Base-by-base conservation (phyloP, 2,113 vertebrate genomes). In the Sarotherodon lohbergeri region DNA sequence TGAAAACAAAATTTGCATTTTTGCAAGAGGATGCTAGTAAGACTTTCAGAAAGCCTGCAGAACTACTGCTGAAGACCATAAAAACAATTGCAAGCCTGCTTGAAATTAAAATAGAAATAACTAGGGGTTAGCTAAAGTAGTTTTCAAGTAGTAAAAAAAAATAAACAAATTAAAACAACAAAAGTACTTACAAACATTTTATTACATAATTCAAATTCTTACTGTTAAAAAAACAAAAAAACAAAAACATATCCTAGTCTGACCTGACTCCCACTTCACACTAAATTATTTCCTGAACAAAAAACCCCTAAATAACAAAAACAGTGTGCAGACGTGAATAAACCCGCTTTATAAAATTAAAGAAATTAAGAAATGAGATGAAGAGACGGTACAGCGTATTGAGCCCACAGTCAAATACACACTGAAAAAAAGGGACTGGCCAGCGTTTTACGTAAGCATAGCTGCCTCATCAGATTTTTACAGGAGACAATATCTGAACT, bases 121-220 rank as follows among this genome's bases (percentile, higher is more conserved):
- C 22, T 56, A 6, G 22, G 54, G 22, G 54, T 4, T 24, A 55
- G n/a, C n/a, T 55, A 55, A 55, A 55, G 9, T 52, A 52, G 19
- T n/a, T 9, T 54, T 59, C 56, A 55, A 55, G 10, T 55, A 55
- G 52, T 55, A 27, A 57, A 59, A 66, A 34, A 32, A 6, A 2
- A 61, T 1, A 63, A 29, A 19, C 2, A 16, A 46, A 32, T 5
- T 46, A 24, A 6, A 22, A 76, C 5, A 24, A 86, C 2, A 27
- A 7, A 66, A 6, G 24, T 50, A 66, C 46, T n/a, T 7, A 8
- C 14, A 43, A 81, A 82, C 50, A 79, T 80, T 95, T 94, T 93
- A 94, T 93, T 93, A 82, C 16, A 82, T 63, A 83, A 84, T 63
- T 83, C 59, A 87, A 82, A 88, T 29, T 83, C 10, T 87, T 5